Evolutionary conservation across 2,797 vertebrate genomes (phyloP), one percentile per base, ranked within the genome.

Genomic region (Gambusia yucatana): DNA sequence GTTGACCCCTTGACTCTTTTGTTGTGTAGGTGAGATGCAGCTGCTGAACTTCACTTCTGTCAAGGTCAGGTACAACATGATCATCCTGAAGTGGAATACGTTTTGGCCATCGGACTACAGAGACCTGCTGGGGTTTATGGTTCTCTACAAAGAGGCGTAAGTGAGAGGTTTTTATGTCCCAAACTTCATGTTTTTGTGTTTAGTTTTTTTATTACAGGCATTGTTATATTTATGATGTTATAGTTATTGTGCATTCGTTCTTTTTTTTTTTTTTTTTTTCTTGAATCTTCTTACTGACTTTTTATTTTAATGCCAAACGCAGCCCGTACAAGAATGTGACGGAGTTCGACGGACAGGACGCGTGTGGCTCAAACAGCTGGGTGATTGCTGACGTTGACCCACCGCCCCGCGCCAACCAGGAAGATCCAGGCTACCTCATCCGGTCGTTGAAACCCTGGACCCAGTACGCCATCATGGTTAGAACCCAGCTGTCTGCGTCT

Each of bases 81-180:
- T 99, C 80, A 86, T 98, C 36, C 85, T 99, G 78, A 97, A 81
- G 80, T 99, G 98, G 98, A 93, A 97, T 83, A 89, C 97, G 0
- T 99, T 98, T 87, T 99, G 98, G 98, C 98, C 98, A 0, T 93
- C 93, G 0, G 98, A 99, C 88, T 99, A 96, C 91, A 96, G 98
- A 83, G 98, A 99, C 86, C 95, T 99, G 73, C 91, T 99, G 91
- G 98, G 98, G 2, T 99, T 99, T 72, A 98, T 99, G 97, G 96
- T 99, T 4, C 97, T 98, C 84, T 99, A 98, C 91, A 99, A 99
- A 86, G 98, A 99, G 89, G 98, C 98, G 98, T 99, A 93, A 97
- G 98, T 97, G 28, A 55, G n/a, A 59, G 25, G 13, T 70, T 46
- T 70, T 61, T 61, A 11, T 28, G 17, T 20, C 25, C 6, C 4